A percentile compares a stretch with the other conserved stretches of the same genome.
These are phyloP conservation scores for Andrena hattorfiana DNA, from an alignment of 2,888 invertebrate genomes.

Conservation along the genomic window DNA sequence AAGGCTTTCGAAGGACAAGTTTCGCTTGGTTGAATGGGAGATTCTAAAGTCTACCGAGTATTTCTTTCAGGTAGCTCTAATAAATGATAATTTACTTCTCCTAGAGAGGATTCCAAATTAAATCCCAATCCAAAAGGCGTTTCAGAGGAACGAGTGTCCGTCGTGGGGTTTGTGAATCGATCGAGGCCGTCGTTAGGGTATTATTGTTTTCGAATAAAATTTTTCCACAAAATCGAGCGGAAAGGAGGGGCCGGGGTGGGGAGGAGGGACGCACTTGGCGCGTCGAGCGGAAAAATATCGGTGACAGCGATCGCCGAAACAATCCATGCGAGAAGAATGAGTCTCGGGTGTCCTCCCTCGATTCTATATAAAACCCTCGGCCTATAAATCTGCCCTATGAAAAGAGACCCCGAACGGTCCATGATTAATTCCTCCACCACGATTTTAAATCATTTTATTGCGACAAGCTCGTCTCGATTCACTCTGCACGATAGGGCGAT, in stretches of 20 bases:
- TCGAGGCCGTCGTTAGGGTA: constrained; percentile 8
- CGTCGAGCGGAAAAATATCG: constrained; percentile 55
- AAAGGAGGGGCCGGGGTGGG: constrained; percentile 7
- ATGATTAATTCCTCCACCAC: constrained; percentile 41
- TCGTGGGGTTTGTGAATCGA: constrained; percentile 13
- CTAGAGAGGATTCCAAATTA: neutral
- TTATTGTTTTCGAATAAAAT: constrained; percentile 57
- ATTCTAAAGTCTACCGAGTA: too few relatives aligned
- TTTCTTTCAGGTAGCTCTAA: too few relatives aligned
- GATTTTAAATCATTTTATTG: constrained; percentile 31
- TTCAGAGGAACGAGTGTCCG: neutral
- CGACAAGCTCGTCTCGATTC: too few relatives aligned
- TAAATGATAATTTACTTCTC: constrained; percentile 1
- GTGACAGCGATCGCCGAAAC: constrained; percentile 65
- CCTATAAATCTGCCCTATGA: constrained; percentile 56
- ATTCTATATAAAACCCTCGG: constrained; percentile 45
- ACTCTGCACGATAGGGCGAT: neutral
- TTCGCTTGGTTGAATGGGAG: too few relatives aligned
- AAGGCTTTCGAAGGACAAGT: too few relatives aligned
- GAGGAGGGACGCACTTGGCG: constrained; percentile 14
- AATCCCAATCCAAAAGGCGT: too few relatives aligned
- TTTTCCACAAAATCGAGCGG: constrained; percentile 38
- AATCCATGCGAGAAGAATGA: constrained; percentile 64
- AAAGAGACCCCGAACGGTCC: constrained; percentile 34
- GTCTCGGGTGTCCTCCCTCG: constrained; percentile 49